Evolutionary conservation across 2,888 invertebrate species (phyloP).

Genomic region (Latheticus oryzae): DNA sequence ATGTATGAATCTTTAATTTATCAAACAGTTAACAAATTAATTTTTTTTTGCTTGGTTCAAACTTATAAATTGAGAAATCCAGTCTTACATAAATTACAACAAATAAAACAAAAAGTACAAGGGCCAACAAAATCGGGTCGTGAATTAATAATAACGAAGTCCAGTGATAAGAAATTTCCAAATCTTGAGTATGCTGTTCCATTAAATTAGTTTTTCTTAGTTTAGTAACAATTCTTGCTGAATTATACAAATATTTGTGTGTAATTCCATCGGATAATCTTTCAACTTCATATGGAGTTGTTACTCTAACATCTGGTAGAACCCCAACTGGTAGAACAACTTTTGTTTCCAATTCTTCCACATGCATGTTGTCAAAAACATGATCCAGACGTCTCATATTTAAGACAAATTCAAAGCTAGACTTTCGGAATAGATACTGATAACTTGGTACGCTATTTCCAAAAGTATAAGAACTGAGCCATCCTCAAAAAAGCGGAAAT

Average conservation of each 20-base stretch:
- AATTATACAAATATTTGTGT: slow-evolving; percentile 94
- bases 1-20: too few relatives aligned
- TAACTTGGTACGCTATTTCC: slow-evolving; percentile 96
- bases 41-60: slow-evolving; percentile 68
- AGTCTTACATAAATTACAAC: slow-evolving; percentile 95
- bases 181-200: slow-evolving; percentile 96
- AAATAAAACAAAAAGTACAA: slow-evolving; percentile 91
- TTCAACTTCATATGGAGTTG: slow-evolving; percentile 83
- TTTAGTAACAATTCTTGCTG: slow-evolving; percentile 89
- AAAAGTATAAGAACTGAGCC: slow-evolving; percentile 96
- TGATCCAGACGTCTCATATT: slow-evolving; percentile 96
- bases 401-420: slow-evolving; percentile 79
- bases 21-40: slow-evolving; percentile 47
- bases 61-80: slow-evolving; percentile 87
- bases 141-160: slow-evolving; percentile 87
- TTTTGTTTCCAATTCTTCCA: slow-evolving; percentile 88
- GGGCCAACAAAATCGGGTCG: slow-evolving; percentile 91
- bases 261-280: slow-evolving; percentile 81
- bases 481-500: slow-evolving; percentile 98
- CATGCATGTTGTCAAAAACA: slow-evolving; percentile 95
- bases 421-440: slow-evolving; percentile 89
- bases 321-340: slow-evolving; percentile 95
- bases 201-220: slow-evolving; percentile 88
- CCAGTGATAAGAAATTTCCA: slow-evolving; percentile 91
- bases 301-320: slow-evolving; percentile 82